These are phyloP conservation scores for Bolborhynchus lineola DNA, from an alignment of 2,113 vertebrate genomes.

Conservation along the genomic window DNA sequence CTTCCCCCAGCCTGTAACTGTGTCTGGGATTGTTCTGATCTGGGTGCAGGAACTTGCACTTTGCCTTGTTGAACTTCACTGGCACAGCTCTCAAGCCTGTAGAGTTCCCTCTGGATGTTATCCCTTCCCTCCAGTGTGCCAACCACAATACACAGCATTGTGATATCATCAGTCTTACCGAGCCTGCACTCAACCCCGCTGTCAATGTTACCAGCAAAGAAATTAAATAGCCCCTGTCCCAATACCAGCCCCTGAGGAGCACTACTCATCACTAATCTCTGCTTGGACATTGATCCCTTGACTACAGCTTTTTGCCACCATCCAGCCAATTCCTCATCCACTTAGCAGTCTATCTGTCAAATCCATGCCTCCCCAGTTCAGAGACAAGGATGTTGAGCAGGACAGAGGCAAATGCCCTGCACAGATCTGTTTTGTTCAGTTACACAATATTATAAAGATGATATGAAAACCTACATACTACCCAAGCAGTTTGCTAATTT, in stretches of 20 bases:
- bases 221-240: not conserved
- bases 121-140: not conserved
- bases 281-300: not conserved
- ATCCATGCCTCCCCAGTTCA: not conserved
- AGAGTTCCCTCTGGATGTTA: not conserved
- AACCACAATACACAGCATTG: not conserved
- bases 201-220: not conserved
- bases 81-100: not conserved
- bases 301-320: not conserved
- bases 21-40: not conserved
- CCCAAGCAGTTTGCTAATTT: not conserved
- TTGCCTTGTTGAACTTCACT: not conserved
- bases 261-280: not conserved
- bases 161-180: not conserved
- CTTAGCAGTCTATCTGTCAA: not conserved
- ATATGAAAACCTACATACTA: not conserved
- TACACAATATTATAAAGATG: not conserved
- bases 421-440: not conserved
- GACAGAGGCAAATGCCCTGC: not conserved
- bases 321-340: not conserved
- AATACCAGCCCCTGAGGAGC: not conserved
- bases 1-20: not conserved
- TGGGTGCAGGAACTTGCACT: not conserved
- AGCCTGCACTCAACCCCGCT: not conserved
- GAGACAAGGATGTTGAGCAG: not conserved